phyloP scores from a whole-genome alignment of 2,797 vertebrate species.

The Myotis planiceps region DNA sequence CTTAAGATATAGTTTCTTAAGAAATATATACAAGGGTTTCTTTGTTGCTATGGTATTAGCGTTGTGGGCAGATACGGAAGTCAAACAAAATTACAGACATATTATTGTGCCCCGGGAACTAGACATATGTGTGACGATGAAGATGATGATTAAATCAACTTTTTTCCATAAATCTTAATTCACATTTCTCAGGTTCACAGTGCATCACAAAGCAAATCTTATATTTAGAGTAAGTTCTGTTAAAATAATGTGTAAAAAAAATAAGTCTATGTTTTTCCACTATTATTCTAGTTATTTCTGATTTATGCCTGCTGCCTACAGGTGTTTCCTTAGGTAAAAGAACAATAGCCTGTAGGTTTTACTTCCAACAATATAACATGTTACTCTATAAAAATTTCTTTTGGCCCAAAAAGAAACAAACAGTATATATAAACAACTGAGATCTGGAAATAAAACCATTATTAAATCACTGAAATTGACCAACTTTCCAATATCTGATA shows the following conservation, averaged over 20 bases:
- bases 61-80: constrained; percentile 49
- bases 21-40: not conserved
- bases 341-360: constrained; percentile 11
- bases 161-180: not conserved
- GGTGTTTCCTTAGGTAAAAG: constrained; percentile 36
- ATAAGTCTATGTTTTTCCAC: not conserved
- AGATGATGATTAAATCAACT: constrained; percentile 28
- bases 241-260: constrained; percentile 41
- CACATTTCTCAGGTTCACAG: constrained; percentile 37
- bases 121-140: not conserved
- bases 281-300: constrained; percentile 35
- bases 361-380: constrained; percentile 17
- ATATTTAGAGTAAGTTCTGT: constrained; percentile 35
- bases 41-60: constrained; percentile 34
- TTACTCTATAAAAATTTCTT: constrained; percentile 26
- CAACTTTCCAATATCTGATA: not conserved
- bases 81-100: constrained; percentile 39
- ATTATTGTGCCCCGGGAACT: not conserved
- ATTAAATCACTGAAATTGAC: constrained; percentile 37
- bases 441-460: constrained; percentile 40
- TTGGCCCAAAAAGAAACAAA: constrained; percentile 11
- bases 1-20: not conserved
- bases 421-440: constrained; percentile 50
- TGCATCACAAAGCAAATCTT: constrained; percentile 10
- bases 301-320: not conserved